phyloP scores from a whole-genome alignment of 2,888 invertebrate species.

The Omphaloscelis lunosa region DNA sequence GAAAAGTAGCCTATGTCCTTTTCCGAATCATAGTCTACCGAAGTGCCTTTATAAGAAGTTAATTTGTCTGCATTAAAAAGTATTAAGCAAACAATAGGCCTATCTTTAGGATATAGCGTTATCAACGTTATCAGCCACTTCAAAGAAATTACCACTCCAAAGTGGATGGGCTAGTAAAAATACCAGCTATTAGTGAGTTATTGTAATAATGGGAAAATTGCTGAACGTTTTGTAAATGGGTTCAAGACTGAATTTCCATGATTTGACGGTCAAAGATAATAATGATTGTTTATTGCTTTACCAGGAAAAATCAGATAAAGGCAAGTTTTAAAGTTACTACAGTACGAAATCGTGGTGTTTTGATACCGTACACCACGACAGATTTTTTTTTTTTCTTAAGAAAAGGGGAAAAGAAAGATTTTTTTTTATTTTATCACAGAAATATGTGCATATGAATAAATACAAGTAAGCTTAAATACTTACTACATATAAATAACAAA shows the following conservation, averaged over 20 bases:
- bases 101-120: constrained; percentile 38
- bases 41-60: too few species aligned
- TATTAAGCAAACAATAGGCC: constrained; percentile 26
- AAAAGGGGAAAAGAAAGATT: too few species aligned
- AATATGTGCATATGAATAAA: background rate
- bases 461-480: background rate
- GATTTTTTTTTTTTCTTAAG: background rate
- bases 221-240: background rate
- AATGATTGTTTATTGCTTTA: background rate
- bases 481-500: background rate
- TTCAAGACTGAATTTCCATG: background rate
- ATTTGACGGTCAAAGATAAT: background rate
- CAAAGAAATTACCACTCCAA: constrained; percentile 31
- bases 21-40: too few species aligned
- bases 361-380: background rate
- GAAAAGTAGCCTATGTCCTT: too few species aligned
- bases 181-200: constrained; percentile 14
- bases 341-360: background rate
- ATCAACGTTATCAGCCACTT: constrained; percentile 39
- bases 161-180: constrained; percentile 20
- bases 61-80: constrained; percentile 15
- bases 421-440: background rate
- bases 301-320: background rate
- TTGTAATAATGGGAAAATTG: background rate
- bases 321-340: background rate